Evolutionary conservation across 2,113 vertebrate genomes (phyloP).

Genomic region (Alligator sinensis): DNA sequence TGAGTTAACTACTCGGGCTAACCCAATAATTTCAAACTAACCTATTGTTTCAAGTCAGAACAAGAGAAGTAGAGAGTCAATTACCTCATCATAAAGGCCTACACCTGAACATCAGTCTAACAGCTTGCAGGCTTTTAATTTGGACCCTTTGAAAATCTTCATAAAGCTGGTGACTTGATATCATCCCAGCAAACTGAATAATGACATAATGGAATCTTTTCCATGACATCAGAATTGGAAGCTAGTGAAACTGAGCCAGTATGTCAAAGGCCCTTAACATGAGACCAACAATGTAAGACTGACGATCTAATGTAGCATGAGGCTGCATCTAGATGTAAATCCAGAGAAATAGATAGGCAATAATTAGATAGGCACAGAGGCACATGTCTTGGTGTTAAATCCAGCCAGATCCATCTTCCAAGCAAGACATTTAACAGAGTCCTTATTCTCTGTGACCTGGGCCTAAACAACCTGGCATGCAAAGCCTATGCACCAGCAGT

Average conservation of each 20-base stretch:
- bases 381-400: neutral
- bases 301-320: neutral
- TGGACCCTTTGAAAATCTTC: neutral
- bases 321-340: neutral
- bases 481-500: neutral
- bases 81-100: neutral
- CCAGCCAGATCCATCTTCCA: rapidly evolving
- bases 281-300: neutral
- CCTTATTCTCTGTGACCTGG: neutral
- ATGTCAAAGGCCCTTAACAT: neutral
- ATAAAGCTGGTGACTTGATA: neutral
- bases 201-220: too few relatives aligned
- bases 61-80: neutral
- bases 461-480: neutral
- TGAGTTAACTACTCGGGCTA: neutral
- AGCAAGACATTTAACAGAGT: neutral
- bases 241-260: neutral
- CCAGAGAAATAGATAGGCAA: neutral
- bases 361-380: neutral
- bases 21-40: neutral
- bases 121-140: neutral
- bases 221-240: too few relatives aligned
- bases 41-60: neutral
- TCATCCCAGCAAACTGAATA: neutral
- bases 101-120: neutral